Evolutionary conservation across 2,888 invertebrate genomes (phyloP), one percentile per base, ranked within the genome.

Genomic region (Baccha elongata): DNA sequence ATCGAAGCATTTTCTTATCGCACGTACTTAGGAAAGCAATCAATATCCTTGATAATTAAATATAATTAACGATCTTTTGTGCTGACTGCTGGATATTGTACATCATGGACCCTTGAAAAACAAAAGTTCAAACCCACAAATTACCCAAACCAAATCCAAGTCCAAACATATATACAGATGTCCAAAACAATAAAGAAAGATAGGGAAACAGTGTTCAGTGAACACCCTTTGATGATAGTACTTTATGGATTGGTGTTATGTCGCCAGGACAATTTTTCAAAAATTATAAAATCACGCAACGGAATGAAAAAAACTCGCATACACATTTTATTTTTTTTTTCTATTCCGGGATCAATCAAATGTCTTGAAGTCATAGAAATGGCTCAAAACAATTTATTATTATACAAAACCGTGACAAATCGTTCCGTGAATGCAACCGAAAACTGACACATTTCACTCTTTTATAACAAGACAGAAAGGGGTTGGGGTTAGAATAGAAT

Each of bases 11-110:
- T 53, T 62, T 50, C 79, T 53, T 62, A 73, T 67, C 80, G 74
- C 74, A 69, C 69, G 74, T 75, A 81, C 80, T 81, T 81, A 69
- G 76, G 72, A 62, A 72, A 72, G 55, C 67, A 60, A 83, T 83
- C 81, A 83, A 76, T 83, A 83, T 83, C 83, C 78, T 73, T 73
- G 72, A 58, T 78, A 83, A 83, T 83, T 83, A 83, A 83, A 73
- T 62, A 78, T 62, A 83, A 78, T 73, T 83, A 78, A 83, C 76
- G 81, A 81, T 75, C 64, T 60, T 29, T 21, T 6, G 15, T 37
- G 32, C 13, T 60, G 37, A 60, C n/a, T 52, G 35, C n/a, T 8
- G 40, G 1, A 40, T 37, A 5, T 3, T 35, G 35, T 3, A 11
- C 10, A 11, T 35, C 21, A 26, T 23, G 44, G 64, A 26, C 52